These are phyloP conservation scores for Cirrhinus mrigala DNA, from an alignment of 2,797 vertebrate species.

Conservation along the genomic window DNA sequence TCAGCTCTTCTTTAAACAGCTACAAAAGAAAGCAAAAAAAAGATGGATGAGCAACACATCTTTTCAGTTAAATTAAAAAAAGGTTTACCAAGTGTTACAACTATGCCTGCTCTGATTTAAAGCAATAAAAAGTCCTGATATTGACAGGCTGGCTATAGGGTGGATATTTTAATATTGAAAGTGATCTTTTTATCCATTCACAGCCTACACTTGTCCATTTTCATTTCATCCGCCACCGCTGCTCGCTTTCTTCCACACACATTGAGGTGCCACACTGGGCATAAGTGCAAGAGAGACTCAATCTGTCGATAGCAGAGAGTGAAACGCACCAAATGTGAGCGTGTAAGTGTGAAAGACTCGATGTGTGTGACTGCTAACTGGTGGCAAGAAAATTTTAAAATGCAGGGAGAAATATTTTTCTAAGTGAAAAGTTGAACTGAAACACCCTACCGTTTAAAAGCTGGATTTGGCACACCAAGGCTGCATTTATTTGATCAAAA, in stretches of 20 bases:
- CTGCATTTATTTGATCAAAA: not conserved
- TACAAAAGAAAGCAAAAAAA: conserved; percentile 63
- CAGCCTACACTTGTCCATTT: conserved; percentile 1
- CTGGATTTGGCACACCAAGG: not conserved
- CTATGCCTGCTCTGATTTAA: not conserved
- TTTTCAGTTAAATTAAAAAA: not conserved
- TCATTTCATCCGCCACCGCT: not conserved
- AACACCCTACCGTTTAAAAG: not conserved
- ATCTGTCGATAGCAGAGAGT: not conserved
- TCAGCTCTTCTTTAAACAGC: conserved; percentile 95
- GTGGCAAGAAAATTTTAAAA: not conserved
- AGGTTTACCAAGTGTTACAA: not conserved
- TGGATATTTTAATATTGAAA: conserved; percentile 1
- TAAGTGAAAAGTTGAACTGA: not conserved
- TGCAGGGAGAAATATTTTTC: not conserved
- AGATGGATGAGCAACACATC: not conserved
- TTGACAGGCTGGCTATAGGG: not conserved
- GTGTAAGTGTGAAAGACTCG: not conserved
- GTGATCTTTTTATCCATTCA: not conserved
- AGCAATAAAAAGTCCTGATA: not conserved
- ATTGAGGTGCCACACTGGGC: not conserved
- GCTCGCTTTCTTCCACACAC: conserved; percentile 8
- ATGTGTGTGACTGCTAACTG: not conserved
- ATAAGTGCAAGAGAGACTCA: not conserved
- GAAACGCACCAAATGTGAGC: not conserved